A percentile compares a stretch with the other conserved stretches of the same genome.
These are phyloP conservation scores for Dryocosmus kuriphilus DNA, from an alignment of 2,888 invertebrate species.

Conservation along the genomic window DNA sequence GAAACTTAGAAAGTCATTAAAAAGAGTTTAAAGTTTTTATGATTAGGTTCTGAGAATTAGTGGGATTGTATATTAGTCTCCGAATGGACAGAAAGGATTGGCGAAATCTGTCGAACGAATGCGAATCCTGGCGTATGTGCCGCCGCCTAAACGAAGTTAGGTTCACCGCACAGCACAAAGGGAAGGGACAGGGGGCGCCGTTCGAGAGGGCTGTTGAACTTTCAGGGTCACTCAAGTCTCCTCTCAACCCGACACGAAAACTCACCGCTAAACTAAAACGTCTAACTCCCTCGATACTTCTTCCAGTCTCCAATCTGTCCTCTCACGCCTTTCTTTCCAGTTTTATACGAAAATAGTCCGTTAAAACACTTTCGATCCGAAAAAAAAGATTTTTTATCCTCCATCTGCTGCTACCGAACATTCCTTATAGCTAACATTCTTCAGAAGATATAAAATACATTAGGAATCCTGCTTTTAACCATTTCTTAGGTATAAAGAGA, in stretches of 20 bases:
- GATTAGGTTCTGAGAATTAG: slow-evolving; percentile 18
- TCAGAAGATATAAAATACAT: not conserved
- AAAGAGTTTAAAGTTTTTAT: slow-evolving; percentile 3
- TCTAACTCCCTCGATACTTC: slow-evolving; percentile 60
- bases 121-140: slow-evolving; percentile 42
- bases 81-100: slow-evolving; percentile 25
- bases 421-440: not conserved
- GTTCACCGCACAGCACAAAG: slow-evolving; percentile 75
- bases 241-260: slow-evolving; percentile 59
- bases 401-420: not conserved
- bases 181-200: slow-evolving; percentile 69
- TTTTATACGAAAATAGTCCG: slow-evolving; percentile 42
- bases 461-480: too few species aligned
- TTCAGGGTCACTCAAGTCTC: slow-evolving; percentile 73
- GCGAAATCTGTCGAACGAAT: slow-evolving; percentile 45
- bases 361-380: slow-evolving; percentile 38
- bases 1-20: not conserved
- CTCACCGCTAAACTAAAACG: slow-evolving; percentile 65
- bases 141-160: slow-evolving; percentile 65
- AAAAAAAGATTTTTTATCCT: not conserved
- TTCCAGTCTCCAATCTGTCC: slow-evolving; percentile 41
- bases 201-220: slow-evolving; percentile 71
- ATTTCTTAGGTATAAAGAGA: too few species aligned
- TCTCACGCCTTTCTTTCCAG: slow-evolving; percentile 37
- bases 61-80: slow-evolving; percentile 31